These are phyloP conservation scores for Trididemnum nubilum DNA, from an alignment of 23 tunicate species.

Conservation along the genomic window DNA sequence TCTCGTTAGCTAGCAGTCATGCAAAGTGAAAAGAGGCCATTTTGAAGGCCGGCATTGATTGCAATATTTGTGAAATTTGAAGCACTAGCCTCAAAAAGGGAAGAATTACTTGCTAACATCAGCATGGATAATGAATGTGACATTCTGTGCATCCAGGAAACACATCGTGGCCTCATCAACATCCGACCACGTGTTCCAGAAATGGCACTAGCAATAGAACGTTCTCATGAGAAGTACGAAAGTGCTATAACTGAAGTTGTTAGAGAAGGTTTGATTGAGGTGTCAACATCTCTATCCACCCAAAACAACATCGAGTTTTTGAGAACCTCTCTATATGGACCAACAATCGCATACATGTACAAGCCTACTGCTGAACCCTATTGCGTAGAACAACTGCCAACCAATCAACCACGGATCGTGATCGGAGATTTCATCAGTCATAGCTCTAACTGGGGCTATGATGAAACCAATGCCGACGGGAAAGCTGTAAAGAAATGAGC, in stretches of 20 bases:
- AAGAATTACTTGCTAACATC: background rate
- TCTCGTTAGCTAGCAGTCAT: too few species aligned
- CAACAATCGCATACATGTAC: background rate
- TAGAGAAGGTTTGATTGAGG: background rate
- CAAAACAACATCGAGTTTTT: conserved; percentile 2
- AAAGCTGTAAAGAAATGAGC: conserved; percentile 9
- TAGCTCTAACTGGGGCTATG: conserved; percentile 1
- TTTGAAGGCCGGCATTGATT: too few species aligned
- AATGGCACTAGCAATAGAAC: background rate
- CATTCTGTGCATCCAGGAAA: background rate
- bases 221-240: background rate
- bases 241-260: conserved; percentile 1
- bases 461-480: background rate
- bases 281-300: background rate
- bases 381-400: background rate
- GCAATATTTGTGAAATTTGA: too few species aligned
- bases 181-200: background rate
- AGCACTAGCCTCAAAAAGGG: too few species aligned
- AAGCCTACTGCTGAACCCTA: background rate
- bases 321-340: background rate
- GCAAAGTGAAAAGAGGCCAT: too few species aligned
- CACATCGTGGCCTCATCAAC: background rate
- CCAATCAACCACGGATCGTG: background rate
- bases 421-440: conserved; percentile 19
- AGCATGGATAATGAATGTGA: background rate